Base-by-base conservation (phyloP, 2,888 invertebrate species). In the Leptopilina drosophilae region DNA sequence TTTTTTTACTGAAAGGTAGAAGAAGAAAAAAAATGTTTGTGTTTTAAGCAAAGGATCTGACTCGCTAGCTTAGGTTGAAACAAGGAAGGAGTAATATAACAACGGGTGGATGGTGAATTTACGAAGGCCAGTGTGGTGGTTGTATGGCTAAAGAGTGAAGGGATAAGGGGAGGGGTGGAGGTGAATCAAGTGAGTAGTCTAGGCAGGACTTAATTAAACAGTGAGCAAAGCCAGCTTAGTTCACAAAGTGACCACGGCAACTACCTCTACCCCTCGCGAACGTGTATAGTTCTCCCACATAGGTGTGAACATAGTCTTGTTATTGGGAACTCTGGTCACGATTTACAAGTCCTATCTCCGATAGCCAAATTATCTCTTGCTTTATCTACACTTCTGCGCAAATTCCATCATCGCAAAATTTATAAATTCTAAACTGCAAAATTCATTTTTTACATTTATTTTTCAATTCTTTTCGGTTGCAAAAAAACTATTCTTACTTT, bases 141-240 rank as follows among this genome's bases (percentile, higher is more conserved):
- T 73, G 56, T 56, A 73, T 56, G 40, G 56, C 33, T 33, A 73
- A 56, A 79, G 84, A 79, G 82, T 80, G 80, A 78, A 80, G 81
- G 64, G 82, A 79, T 49, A 49, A 49, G 12, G 49, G 49, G 49
- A 11, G 46, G 9, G 84, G 85, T 84, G 85, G 76, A 84, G 84
- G 84, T 78, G 81, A 81, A 82, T 84, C 84, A 86, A 86, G 87
- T 85, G 88, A 90, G 89, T 88, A 89, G 90, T 88, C 89, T 88
- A 89, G 90, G 90, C 88, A 87, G 90, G 90, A 91, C 90, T 91
- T 91, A 91, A 91, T 91, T 91, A 91, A 91, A 91, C 91, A 90
- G 88, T 88, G 87, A 87, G 89, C 88, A 90, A 90, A 90, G 90
- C 90, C 89, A 88, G 90, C 89, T 90, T 90, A 90, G 90, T 89